These are phyloP conservation scores for Campylomormyrus numenius DNA, from an alignment of 2,113 vertebrate species.

Conservation along the genomic window DNA sequence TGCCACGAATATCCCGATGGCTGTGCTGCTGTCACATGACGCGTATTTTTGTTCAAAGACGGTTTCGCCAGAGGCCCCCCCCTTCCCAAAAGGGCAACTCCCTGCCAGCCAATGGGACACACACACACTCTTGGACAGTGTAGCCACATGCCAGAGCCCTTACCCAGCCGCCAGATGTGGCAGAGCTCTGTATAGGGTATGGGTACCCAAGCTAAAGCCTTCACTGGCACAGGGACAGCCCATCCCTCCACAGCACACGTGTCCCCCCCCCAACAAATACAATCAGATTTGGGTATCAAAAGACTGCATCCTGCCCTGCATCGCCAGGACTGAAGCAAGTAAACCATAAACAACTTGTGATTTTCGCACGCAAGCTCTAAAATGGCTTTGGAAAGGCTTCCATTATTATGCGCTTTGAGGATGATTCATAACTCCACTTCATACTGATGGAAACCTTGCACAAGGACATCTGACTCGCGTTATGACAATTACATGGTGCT, in stretches of 20 bases:
- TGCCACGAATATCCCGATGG: constrained; percentile 27
- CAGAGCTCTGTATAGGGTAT: neutral
- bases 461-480: constrained; percentile 18
- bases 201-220: neutral
- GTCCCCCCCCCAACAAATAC: neutral
- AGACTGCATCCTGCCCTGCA: neutral
- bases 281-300: constrained; percentile 28
- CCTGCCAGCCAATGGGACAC: neutral
- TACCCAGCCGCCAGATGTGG: neutral
- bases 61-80: neutral
- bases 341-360: constrained; percentile 32
- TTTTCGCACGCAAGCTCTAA: constrained; percentile 17
- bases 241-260: neutral
- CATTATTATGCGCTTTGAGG: constrained; percentile 11
- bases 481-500: neutral
- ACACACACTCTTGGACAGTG: neutral
- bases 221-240: neutral
- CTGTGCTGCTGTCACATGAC: constrained; percentile 36
- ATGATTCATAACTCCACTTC: constrained; percentile 28
- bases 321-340: constrained; percentile 18
- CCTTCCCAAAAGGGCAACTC: neutral
- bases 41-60: neutral
- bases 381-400: constrained; percentile 20
- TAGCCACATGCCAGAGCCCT: neutral
- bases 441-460: constrained; percentile 17